These are phyloP conservation scores for Philonicus albiceps DNA, from an alignment of 2,888 invertebrate species.

Conservation along the genomic window DNA sequence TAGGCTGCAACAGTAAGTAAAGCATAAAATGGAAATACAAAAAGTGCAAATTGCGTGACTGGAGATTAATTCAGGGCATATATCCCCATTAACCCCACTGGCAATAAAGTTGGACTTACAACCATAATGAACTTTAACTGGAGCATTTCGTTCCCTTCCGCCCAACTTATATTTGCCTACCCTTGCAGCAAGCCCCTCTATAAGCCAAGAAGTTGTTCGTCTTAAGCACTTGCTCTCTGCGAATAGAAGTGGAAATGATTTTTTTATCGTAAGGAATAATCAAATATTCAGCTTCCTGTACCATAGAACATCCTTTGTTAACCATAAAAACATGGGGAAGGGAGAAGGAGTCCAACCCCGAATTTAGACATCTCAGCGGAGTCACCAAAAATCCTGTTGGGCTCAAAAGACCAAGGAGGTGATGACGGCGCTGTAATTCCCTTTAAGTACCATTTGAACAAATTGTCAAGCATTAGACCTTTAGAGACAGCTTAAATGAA, in stretches of 20 bases:
- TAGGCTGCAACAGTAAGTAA: background rate
- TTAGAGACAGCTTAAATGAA: slow-evolving; percentile 32
- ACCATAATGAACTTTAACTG: slow-evolving; percentile 39
- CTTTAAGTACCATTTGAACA: slow-evolving; percentile 37
- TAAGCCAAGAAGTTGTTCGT: background rate
- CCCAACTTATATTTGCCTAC: background rate
- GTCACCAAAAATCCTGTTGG: background rate
- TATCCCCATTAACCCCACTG: slow-evolving; percentile 28
- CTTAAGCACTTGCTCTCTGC: background rate
- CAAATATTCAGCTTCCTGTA: slow-evolving; percentile 39
- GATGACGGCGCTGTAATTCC: slow-evolving; percentile 38
- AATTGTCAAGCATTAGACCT: slow-evolving; percentile 36
- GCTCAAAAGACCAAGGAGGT: slow-evolving; percentile 19
- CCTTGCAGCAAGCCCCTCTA: background rate
- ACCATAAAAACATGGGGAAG: background rate
- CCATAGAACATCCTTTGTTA: slow-evolving; percentile 33
- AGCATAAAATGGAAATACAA: background rate
- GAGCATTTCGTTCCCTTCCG: background rate
- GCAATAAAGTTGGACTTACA: background rate
- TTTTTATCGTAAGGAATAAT: slow-evolving; percentile 39
- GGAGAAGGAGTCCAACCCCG: background rate
- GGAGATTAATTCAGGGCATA: slow-evolving; percentile 25
- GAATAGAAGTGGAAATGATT: slow-evolving; percentile 34
- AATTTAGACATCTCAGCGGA: background rate
- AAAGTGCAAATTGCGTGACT: slow-evolving; percentile 32